Base-by-base conservation (phyloP, 2,888 invertebrate genomes). In the Lucinisca nassula region DNA sequence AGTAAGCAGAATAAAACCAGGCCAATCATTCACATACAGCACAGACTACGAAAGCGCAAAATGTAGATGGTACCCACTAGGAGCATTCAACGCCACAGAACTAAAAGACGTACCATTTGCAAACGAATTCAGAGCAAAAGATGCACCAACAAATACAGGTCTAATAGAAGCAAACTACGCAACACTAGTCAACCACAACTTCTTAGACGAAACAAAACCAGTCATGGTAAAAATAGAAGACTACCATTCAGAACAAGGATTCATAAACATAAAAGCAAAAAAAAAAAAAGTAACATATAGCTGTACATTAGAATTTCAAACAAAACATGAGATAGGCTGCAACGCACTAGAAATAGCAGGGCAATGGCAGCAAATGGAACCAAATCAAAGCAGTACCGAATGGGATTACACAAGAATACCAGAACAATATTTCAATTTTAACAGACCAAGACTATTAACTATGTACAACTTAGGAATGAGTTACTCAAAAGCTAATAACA, bases 131-230 rank as follows among this genome's bases (percentile, higher is more conserved):
- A 17, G 45, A 45, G 45, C 45, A 45, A 45, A 12, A 45, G 45
- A 45, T 17, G 45, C 45, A 45, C 8, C 45, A 8, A 45, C 45
- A 45, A 45, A 45, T 12, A 45, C 45, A 8, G 17, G 17, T 45
- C 8, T 17, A 12, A 45, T 17, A 8, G n/a, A n/a, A n/a, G n/a
- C n/a, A n/a, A n/a, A n/a, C 27, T 81, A 81, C 35, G 73, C 81
- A 37, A 80, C 80, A 51, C 38, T 73, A 37, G 80, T 80, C 1
- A 73, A 81, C 55, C 81, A 73, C 74, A 81, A 81, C 72, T 74
- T 81, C 61, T 37, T 81, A 38, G 81, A 81, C 61, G 81, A 81
- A 58, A 74, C 81, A 55, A 35, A 40, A 58, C 81, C 74, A 0
- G 2, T 81, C 17, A n/a, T 81, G n/a, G 24, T 81, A 38, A 74